These are phyloP conservation scores for Danaus chrysippus DNA, from an alignment of 2,888 invertebrate species.

Conservation along the genomic window DNA sequence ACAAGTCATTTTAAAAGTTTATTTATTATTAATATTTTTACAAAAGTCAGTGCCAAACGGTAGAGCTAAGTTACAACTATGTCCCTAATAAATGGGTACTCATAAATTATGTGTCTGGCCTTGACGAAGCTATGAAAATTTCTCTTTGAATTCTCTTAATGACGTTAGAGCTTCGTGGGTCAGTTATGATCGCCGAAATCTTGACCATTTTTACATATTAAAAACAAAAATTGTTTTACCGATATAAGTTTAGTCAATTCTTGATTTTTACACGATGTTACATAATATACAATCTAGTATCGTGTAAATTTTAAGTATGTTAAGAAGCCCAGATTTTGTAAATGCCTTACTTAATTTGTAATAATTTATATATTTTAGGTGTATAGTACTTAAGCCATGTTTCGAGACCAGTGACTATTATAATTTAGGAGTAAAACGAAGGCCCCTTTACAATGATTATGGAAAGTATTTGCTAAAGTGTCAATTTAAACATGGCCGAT, in stretches of 20 bases:
- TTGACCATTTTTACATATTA: constrained; percentile 71
- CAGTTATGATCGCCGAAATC: constrained; percentile 75
- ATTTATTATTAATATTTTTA: constrained; percentile 50
- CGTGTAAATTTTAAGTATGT: constrained; percentile 72
- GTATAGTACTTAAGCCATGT: constrained; percentile 80
- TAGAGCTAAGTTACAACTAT: constrained; percentile 74
- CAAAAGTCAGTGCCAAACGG: constrained; percentile 74
- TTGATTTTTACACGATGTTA: constrained; percentile 75
- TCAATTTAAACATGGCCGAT: constrained; percentile 54
- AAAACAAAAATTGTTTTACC: constrained; percentile 74
- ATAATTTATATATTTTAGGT: constrained; percentile 80
- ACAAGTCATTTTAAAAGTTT: constrained; percentile 41
- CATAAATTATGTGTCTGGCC: constrained; percentile 60
- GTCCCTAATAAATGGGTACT: constrained; percentile 64
- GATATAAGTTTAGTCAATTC: constrained; percentile 77
- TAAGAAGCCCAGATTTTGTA: constrained; percentile 77
- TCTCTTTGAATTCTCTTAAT: constrained; percentile 15
- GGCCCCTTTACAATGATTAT: constrained; percentile 50
- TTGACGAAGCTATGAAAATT: constrained; percentile 56
- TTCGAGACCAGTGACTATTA: constrained; percentile 79
- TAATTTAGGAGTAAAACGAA: constrained; percentile 71
- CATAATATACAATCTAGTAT: constrained; percentile 55
- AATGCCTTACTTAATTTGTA: constrained; percentile 80
- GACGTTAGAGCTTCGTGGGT: constrained; percentile 60
- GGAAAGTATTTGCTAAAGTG: constrained; percentile 67